phyloP scores from a whole-genome alignment of 1,140 invertebrate species.

The Rhyacophila brunnea region DNA sequence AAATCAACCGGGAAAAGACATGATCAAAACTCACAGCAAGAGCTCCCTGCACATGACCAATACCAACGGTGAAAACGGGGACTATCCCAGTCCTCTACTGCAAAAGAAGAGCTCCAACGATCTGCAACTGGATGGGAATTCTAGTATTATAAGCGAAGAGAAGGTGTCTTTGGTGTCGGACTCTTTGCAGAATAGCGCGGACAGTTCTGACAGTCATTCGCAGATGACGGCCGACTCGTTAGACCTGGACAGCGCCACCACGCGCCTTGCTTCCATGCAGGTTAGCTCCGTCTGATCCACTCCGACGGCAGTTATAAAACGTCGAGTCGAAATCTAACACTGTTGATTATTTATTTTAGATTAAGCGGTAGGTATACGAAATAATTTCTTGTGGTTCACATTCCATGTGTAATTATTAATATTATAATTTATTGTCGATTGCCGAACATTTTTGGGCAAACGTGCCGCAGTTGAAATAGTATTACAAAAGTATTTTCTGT shows the following conservation, averaged over 20 bases:
- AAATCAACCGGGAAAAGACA: constrained; percentile 47
- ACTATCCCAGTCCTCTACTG: constrained; percentile 38
- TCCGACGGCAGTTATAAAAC: neutral
- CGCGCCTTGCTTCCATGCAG: constrained; percentile 51
- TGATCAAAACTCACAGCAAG: constrained; percentile 45
- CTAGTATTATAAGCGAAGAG: constrained; percentile 48
- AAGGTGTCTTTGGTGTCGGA: constrained; percentile 48
- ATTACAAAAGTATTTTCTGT: too few species aligned
- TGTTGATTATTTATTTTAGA: too few species aligned
- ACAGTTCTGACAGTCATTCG: constrained; percentile 49
- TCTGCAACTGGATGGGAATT: constrained; percentile 41
- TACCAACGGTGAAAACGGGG: constrained; percentile 43
- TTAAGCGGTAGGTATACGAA: too few species aligned
- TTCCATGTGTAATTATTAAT: too few species aligned
- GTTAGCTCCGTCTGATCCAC: constrained; percentile 49
- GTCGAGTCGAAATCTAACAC: too few species aligned
- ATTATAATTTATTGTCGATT: too few species aligned
- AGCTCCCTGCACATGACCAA: constrained; percentile 44
- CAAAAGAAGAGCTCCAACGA: constrained; percentile 41
- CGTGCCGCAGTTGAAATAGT: too few species aligned
- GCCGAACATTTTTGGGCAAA: too few species aligned
- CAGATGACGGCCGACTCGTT: constrained; percentile 49
- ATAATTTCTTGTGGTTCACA: too few species aligned
- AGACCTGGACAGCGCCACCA: constrained; percentile 43
- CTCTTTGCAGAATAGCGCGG: constrained; percentile 43